phyloP scores from a whole-genome alignment of 2,797 vertebrate species.

The Tapera naevia region DNA sequence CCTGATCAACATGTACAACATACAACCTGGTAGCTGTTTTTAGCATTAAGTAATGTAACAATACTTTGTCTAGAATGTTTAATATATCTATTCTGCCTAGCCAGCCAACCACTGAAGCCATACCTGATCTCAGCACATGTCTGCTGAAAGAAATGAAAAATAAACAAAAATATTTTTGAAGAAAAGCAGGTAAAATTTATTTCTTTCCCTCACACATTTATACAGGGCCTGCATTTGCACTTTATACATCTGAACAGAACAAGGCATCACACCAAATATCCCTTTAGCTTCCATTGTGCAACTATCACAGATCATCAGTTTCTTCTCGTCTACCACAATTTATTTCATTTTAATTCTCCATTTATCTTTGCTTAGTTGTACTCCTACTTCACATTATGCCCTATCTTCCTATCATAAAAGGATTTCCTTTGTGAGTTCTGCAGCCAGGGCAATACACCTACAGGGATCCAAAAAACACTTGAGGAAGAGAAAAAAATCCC shows the following conservation, averaged over 20 bases:
- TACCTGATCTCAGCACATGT: background rate
- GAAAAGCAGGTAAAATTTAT: background rate
- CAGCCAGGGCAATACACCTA: background rate
- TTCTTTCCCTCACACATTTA: background rate
- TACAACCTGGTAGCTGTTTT: background rate
- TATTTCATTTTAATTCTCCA: background rate
- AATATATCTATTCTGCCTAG: background rate
- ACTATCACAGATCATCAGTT: background rate
- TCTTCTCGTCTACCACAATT: background rate
- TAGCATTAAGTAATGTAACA: background rate
- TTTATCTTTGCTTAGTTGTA: background rate
- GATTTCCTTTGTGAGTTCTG: background rate
- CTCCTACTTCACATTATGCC: background rate
- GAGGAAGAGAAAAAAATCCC: background rate
- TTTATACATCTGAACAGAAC: background rate
- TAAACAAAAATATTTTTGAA: background rate
- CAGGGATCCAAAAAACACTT: background rate
- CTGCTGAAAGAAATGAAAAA: background rate
- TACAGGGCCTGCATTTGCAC: background rate
- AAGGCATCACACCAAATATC: background rate
- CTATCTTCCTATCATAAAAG: background rate
- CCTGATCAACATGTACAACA: background rate
- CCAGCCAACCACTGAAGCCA: background rate
- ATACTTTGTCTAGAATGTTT: background rate
- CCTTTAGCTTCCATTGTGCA: background rate